Evolutionary conservation across 92 coral and sea anemone species (phyloP), one percentile per base, ranked within the genome.

Genomic region (Umimayanthus chanpuru): DNA sequence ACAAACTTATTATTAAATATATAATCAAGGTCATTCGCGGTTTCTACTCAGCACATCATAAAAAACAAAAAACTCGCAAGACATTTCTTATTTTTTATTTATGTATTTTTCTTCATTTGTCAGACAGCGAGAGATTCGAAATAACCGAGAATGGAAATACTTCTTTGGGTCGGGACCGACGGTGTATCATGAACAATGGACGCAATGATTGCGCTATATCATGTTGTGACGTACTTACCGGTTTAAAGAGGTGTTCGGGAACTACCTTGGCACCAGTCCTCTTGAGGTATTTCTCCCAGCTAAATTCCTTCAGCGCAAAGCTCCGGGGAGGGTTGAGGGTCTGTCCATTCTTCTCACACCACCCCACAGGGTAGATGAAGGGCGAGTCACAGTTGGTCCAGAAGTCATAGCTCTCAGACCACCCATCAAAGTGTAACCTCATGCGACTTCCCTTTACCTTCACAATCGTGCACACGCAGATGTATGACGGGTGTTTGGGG

Each of bases 331-430:
- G 96, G 80, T 94, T 93, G 21, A 97, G 88, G 2, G 79, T 91
- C 90, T 96, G 99, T 1, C 93, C 95, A 71, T 95, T 89, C 81
- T 90, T 95, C 72, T 90, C 92, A 86, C 98, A 97, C 99, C 99
- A 97, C 77, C 98, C 98, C 47, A 97, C 94, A 40, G 94, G 99
- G 83, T 92, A 97, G 72, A 97, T 85, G 40, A 94, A 93, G 23
- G 98, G 98, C 11, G 98, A 97, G 81, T 97, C 96, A 5, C 96
- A 92, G 77, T 96, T 95, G 65, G 98, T 94, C 99, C 99, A 97
- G 81, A 97, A 97, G 74, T 97, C 99, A 44, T 97, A 97, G 88
- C 99, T 97, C 88, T 97, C 99, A 6, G 99, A 97, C 99, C 99
- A 97, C 49, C 99, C 99, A 55, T 97, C 99, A 79, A 97, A 97